A percentile compares a stretch with the other conserved stretches of the same genome.
Conservation (phyloP, 2,797 vertebrate species). For the Cuniculus paca region DNA sequence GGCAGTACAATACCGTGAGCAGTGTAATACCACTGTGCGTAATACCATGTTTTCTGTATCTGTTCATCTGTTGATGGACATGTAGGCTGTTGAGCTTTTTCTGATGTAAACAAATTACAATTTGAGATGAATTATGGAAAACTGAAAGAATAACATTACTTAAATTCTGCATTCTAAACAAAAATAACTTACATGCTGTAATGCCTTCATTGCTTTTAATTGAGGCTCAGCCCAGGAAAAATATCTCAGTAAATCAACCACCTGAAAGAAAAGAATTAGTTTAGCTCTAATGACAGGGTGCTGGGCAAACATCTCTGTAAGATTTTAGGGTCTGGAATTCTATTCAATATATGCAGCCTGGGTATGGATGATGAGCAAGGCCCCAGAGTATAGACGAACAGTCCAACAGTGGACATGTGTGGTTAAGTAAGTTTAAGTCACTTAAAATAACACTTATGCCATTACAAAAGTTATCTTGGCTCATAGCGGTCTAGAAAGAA, state of each 20-base stretch:
- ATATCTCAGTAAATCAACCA: slow-evolving; percentile 97
- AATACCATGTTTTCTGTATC: not conserved
- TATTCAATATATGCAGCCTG: not conserved
- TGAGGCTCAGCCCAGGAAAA: slow-evolving; percentile 99
- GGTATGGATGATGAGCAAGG: not conserved
- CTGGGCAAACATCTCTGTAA: not conserved
- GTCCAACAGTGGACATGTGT: not conserved
- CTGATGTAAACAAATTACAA: slow-evolving; percentile 41
- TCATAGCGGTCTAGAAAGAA: not conserved
- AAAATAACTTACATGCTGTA: slow-evolving; percentile 93
- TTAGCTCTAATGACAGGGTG: not conserved
- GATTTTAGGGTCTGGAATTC: not conserved
- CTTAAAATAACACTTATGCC: not conserved
- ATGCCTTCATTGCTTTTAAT: slow-evolving; percentile 98
- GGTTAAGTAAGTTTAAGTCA: not conserved
- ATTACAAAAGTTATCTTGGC: not conserved
- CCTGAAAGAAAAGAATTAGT: slow-evolving; percentile 88
- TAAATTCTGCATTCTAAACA: not conserved
- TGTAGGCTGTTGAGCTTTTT: slow-evolving; percentile 11
- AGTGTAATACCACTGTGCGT: not conserved
- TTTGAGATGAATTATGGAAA: not conserved
- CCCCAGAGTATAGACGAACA: not conserved
- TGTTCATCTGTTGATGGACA: not conserved
- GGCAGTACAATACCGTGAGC: too few species aligned
- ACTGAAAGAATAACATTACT: slow-evolving; percentile 7